Evolutionary conservation across 2,888 invertebrate species (phyloP), one percentile per base, ranked within the genome.

Genomic region (Dryocosmus kuriphilus): DNA sequence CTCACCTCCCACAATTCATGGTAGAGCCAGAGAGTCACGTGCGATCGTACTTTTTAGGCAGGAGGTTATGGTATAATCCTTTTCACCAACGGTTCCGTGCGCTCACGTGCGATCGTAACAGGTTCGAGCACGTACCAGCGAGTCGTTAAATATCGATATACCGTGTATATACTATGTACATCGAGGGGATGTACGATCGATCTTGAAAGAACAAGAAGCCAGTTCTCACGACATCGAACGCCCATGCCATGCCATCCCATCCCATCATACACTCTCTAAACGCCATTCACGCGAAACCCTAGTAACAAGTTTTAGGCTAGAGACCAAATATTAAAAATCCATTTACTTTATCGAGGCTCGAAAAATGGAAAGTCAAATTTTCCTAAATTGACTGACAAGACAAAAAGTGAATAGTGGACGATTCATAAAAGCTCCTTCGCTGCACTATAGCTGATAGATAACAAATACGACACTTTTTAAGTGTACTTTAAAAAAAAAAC

Each of bases 161-260:
- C 67, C 80, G 74, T 65, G 77, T 77, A 77, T 76, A 74, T 19
- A 74, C 22, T 74, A 55, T 32, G 55, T 74, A 65, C 76, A 76
- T 63, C 51, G 57, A 51, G 65, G 76, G 65, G 79, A 80, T 79
- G 77, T 78, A 77, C 81, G 79, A 82, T 82, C 82, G 80, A 82
- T 80, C 79, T 79, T 77, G 75, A 78, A 77, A 65, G 74, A 80
- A 82, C 71, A 75, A 79, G 82, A 81, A 82, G 80, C 79, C 82
- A 79, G 80, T 82, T 81, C 82, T 79, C 80, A 81, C 80, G 80
- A 82, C 80, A 79, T 79, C 78, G 77, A 76, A 78, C 63, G 65
- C 32, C 51, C 63, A 27, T 38, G 41, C 75, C n/a, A 55, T 57
- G 14, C n/a, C 46, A 51, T 51, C n/a, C n/a, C 51, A 51, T 51